Evolutionary conservation across 2,888 invertebrate species (phyloP).

Genomic region (Byasa hedistus): DNA sequence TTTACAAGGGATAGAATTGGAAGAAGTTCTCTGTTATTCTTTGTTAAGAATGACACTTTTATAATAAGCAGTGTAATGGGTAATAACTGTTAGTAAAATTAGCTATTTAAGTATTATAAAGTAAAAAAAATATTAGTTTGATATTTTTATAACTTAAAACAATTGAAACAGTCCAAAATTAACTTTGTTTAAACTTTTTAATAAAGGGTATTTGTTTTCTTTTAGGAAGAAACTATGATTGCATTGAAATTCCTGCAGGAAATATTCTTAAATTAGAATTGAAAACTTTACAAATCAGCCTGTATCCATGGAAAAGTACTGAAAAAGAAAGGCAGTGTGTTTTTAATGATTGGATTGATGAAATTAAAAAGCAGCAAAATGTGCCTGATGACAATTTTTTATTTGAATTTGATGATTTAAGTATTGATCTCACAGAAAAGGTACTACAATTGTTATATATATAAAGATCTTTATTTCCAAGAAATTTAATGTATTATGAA

Average conservation of each 20-base stretch:
- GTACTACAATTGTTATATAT: constrained; percentile 37
- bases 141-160: background rate
- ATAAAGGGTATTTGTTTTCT: background rate
- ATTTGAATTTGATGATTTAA: constrained; percentile 41
- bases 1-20: constrained; percentile 93
- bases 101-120: background rate
- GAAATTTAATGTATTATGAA: background rate
- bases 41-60: constrained; percentile 60
- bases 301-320: constrained; percentile 54
- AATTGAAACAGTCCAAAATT: background rate
- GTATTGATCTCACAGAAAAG: constrained; percentile 41
- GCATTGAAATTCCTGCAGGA: constrained; percentile 83
- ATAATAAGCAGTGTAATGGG: constrained; percentile 79
- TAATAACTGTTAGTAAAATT: constrained; percentile 39
- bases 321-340: constrained; percentile 42
- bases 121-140: background rate
- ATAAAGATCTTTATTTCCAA: background rate
- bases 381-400: constrained; percentile 60
- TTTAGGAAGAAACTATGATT: constrained; percentile 61
- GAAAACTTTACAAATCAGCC: constrained; percentile 46
- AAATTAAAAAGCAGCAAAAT: constrained; percentile 53
- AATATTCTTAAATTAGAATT: constrained; percentile 79
- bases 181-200: no score
- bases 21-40: constrained; percentile 88
- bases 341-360: constrained; percentile 52